A percentile compares a stretch with the other conserved stretches of the same genome.
phyloP scores from a whole-genome alignment of 2,888 invertebrate genomes.

The Drosophila tripunctata region DNA sequence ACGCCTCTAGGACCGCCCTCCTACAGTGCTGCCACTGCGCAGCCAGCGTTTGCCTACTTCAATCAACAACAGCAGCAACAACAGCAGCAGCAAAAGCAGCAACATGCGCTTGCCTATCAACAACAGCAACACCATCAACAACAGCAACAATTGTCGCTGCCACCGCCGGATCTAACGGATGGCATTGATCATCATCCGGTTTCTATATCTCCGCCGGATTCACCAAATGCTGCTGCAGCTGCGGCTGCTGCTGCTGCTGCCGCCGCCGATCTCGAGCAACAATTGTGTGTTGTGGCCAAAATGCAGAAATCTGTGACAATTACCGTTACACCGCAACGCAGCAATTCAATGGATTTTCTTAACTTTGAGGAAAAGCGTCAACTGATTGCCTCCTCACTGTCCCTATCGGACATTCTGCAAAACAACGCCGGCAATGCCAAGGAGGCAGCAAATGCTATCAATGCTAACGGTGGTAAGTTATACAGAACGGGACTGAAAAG shows the following conservation, averaged over 20 bases:
- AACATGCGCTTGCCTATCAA: constrained; percentile 42
- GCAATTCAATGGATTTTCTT: constrained; percentile 94
- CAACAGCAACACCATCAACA: constrained; percentile 56
- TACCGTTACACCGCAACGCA: constrained; percentile 88
- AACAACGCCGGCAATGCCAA: constrained; percentile 85
- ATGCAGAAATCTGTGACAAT: constrained; percentile 88
- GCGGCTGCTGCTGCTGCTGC: constrained; percentile 53
- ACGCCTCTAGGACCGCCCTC: constrained; percentile 75
- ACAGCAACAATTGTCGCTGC: constrained; percentile 43
- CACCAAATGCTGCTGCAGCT: constrained; percentile 60
- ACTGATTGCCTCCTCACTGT: constrained; percentile 94
- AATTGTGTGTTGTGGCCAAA: constrained; percentile 84
- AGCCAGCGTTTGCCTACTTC: constrained; percentile 66
- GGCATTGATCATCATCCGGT: constrained; percentile 72
- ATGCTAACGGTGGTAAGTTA: constrained; percentile 83
- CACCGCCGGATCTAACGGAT: constrained; percentile 75
- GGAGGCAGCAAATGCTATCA: constrained; percentile 84
- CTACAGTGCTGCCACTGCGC: constrained; percentile 78
- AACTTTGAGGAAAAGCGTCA: constrained; percentile 96
- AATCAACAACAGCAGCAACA: constrained; percentile 43
- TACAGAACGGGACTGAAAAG: neutral
- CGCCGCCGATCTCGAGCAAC: constrained; percentile 74
- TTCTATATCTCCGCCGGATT: constrained; percentile 57
- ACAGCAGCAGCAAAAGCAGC: constrained; percentile 50
- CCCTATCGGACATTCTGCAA: constrained; percentile 93